A percentile compares a stretch with the other conserved stretches of the same genome.
Conservation (phyloP, 2,113 vertebrate genomes). For the Pteropus alecto region DNA sequence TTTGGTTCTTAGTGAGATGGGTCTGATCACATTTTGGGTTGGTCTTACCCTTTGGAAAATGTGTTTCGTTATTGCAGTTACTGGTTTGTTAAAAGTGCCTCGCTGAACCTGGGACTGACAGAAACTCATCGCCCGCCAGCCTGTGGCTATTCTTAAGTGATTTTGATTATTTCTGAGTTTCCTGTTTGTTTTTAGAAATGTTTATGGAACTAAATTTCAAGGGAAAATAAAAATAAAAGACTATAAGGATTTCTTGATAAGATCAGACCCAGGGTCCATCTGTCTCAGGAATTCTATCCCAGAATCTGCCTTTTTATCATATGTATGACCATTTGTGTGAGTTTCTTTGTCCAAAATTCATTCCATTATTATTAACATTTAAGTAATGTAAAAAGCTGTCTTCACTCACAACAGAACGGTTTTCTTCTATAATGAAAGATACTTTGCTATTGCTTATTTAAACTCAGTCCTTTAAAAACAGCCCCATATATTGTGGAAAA, state of each 20-base stretch:
- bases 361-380: neutral
- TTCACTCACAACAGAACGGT: neutral
- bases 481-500: neutral
- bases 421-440: neutral
- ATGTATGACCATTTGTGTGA: neutral
- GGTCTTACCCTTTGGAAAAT: neutral
- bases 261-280: neutral
- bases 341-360: neutral
- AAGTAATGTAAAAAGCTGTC: neutral
- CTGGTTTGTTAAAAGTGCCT: conserved; percentile 42
- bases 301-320: neutral
- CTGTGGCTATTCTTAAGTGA: neutral
- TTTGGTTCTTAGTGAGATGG: neutral
- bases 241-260: neutral
- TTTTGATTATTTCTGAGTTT: neutral
- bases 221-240: neutral
- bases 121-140: neutral
- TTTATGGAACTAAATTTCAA: conserved; percentile 1
- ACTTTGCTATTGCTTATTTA: neutral
- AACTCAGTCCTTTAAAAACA: neutral
- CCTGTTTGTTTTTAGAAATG: conserved; percentile 1
- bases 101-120: neutral
- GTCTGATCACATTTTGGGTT: neutral
- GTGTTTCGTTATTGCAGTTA: neutral
- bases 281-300: conserved; percentile 43